phyloP scores from a whole-genome alignment of 2,797 vertebrate genomes.

The Rhodeus uyekii region DNA sequence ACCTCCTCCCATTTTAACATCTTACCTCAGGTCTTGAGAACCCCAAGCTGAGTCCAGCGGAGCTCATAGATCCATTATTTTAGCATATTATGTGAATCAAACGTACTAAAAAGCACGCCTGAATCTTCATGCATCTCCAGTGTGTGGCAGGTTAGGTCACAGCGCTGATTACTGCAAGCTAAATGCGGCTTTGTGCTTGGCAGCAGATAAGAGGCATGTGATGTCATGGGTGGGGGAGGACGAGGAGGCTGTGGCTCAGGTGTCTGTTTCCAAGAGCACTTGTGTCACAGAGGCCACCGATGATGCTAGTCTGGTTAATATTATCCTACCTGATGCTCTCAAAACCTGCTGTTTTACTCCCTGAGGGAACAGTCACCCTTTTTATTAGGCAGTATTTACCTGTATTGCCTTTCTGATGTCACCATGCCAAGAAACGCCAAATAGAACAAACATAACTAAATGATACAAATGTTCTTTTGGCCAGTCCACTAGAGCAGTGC shows the following conservation, averaged over 20 bases:
- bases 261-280: conserved; percentile 58
- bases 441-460: background rate
- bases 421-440: background rate
- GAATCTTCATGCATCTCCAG: conserved; percentile 71
- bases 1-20: background rate
- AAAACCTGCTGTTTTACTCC: background rate
- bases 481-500: background rate
- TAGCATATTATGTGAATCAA: conserved; percentile 48
- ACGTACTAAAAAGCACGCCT: conserved; percentile 66
- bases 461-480: background rate
- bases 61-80: conserved; percentile 37
- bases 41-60: conserved; percentile 1
- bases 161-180: conserved; percentile 71
- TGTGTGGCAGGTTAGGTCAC: conserved; percentile 66
- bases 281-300: conserved; percentile 30
- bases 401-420: background rate
- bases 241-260: conserved; percentile 67
- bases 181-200: conserved; percentile 78
- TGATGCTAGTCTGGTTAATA: conserved; percentile 49
- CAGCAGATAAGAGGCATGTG: conserved; percentile 75
- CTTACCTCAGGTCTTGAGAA: conserved; percentile 48
- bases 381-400: background rate
- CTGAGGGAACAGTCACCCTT: background rate
- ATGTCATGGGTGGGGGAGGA: conserved; percentile 69
- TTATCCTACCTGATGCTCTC: conserved; percentile 43